These are phyloP conservation scores for Eilema depressum DNA, from an alignment of 2,888 invertebrate genomes.

Conservation along the genomic window DNA sequence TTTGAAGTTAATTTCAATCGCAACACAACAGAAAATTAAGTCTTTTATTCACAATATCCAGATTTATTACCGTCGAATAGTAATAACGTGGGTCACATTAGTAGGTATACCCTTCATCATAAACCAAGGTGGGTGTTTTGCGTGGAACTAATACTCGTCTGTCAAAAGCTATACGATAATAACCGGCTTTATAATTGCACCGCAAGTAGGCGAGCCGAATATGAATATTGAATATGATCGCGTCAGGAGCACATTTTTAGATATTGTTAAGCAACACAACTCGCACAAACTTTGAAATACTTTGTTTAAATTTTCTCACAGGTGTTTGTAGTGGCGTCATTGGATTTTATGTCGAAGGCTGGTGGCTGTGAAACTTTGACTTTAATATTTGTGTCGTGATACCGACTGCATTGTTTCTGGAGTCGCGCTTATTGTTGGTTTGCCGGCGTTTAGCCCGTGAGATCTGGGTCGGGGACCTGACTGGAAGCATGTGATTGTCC, in stretches of 20 bases:
- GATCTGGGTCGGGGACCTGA: conserved; percentile 82
- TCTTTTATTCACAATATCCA: neutral
- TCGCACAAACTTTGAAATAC: conserved; percentile 59
- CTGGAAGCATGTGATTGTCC: conserved; percentile 60
- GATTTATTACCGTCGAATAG: neutral
- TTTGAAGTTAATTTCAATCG: conserved; percentile 26
- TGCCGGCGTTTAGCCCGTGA: conserved; percentile 73
- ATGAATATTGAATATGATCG: conserved; percentile 47
- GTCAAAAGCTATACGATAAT: conserved; percentile 30
- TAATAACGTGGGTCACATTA: conserved; percentile 25
- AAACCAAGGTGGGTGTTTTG: conserved; percentile 44
- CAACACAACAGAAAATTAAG: conserved; percentile 19
- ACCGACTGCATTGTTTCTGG: conserved; percentile 77
- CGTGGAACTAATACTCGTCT: conserved; percentile 25
- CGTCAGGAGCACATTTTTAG: conserved; percentile 50
- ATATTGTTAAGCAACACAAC: conserved; percentile 57
- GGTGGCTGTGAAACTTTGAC: conserved; percentile 80
- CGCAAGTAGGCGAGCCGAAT: conserved; percentile 47
- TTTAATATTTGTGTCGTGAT: conserved; percentile 81
- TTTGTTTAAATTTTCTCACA: conserved; percentile 84
- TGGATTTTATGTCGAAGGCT: conserved; percentile 82
- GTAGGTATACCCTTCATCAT: neutral
- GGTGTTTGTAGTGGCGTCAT: conserved; percentile 80
- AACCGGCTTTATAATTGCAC: conserved; percentile 43
- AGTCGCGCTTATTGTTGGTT: conserved; percentile 71